Base-by-base conservation (phyloP, 2,888 invertebrate species). In the Drosophila bunnanda region DNA sequence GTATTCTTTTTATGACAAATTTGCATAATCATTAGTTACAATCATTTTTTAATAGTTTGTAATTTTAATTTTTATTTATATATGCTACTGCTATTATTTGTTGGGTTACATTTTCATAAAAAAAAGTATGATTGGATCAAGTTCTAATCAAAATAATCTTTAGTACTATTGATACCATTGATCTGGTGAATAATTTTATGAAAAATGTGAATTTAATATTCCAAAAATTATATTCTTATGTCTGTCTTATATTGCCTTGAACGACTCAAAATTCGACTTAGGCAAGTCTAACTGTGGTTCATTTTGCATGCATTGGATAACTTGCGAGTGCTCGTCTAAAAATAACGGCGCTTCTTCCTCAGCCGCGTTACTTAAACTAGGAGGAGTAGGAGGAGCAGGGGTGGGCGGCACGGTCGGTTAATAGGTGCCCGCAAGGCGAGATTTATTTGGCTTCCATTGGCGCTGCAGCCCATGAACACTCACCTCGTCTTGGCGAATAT, bases 401-500 rank as follows among this genome's bases (percentile, higher is more conserved):
- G 65, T 20, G 12, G 44, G 46, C 12, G 38, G n/a, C 2, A 20
- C 17, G 22, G 28, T 34, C 32, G 46, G 71, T 44, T 68, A 41
- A 58, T 52, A 22, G 70, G 53, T 61, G 48, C 36, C 41, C 61
- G n/a, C 61, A 61, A 44, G n/a, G 57, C 50, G 65, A 57, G 57
- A 82, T 70, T 89, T 70, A 50, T 76, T 46, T 81, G 76, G 84
- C 77, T 89, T 80, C 87, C 36, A 65, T 54, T 41, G 36, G 7
- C 46, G 13, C 32, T 36, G 44, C 25, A 46, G 46, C 52, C 30
- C 39, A 25, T 17, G 25, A 12, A 28, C 56, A 79, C 85, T 84
- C 80, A 92, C 92, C 92, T 91, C 70, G 92, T 92, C 78, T 91
- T 92, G 41, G 91, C 90, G 75, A 91, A 92, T 54, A 92, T 88